Evolutionary conservation across 2,888 invertebrate genomes (phyloP).

Genomic region (Odontomyia ornata): DNA sequence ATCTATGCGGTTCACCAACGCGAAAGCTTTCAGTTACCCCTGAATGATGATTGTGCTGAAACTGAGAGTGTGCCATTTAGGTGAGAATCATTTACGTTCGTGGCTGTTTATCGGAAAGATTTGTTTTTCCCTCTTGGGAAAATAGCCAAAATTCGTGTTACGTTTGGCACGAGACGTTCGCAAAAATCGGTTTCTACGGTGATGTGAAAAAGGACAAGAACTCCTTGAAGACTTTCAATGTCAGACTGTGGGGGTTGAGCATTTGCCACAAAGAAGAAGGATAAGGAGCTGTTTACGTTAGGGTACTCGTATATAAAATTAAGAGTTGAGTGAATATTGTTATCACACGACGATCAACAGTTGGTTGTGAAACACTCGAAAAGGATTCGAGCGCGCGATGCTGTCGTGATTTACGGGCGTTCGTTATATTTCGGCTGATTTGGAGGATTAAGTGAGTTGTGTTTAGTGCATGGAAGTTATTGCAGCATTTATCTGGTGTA

Average conservation of each 20-base stretch:
- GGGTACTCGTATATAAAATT: conserved; percentile 43
- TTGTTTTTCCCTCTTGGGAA: neutral
- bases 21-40: neutral
- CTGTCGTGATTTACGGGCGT: neutral
- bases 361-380: conserved; percentile 45
- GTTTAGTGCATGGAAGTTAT: conserved; percentile 15
- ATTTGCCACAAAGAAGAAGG: conserved; percentile 2
- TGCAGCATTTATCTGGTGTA: neutral
- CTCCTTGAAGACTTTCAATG: neutral
- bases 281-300: conserved; percentile 33
- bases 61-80: conserved; percentile 17
- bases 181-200: neutral
- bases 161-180: neutral
- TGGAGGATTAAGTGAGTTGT: conserved; percentile 1
- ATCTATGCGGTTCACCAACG: neutral
- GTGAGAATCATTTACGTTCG: conserved; percentile 24
- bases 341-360: conserved; percentile 48
- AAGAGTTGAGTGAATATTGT: conserved; percentile 36
- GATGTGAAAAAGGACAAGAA: neutral
- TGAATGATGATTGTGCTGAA: neutral
- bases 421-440: neutral
- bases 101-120: conserved; percentile 28
- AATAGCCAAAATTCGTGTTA: conserved; percentile 14
- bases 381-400: conserved; percentile 4
- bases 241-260: neutral